Base-by-base conservation (phyloP, 2,113 vertebrate species). In the Pelvicachromis taeniatus region DNA sequence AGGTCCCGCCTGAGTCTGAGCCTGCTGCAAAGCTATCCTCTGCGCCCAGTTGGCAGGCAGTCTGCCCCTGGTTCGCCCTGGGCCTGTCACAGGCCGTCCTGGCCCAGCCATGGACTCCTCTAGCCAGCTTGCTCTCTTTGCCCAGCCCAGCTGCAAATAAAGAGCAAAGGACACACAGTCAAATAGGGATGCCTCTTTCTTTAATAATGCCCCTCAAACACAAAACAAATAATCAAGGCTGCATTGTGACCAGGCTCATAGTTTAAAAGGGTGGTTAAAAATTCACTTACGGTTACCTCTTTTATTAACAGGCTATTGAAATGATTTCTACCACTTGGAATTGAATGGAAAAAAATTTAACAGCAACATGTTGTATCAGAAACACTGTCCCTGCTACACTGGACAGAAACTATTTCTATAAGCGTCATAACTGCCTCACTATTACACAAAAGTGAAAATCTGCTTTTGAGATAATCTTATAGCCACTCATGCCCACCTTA, bases 41-140 rank as follows among this genome's bases (percentile, higher is more conserved):
- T 95, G 95, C 2, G 93, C 79, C 96, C 95, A 97, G 97, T 96
- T 95, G 95, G 96, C 95, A 86, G 97, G 95, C 31, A 96, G 96
- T 93, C 96, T 95, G 84, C 96, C 97, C 95, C 96, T 96, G 95
- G 96, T 97, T 87, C 97, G 94, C 87, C 96, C 97, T 75, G 96
- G 95, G 75, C 97, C 97, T 81, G 89, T 59, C 12, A 78, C 77
- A 0, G 96, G 96, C 93, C 97, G 95, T 88, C 96, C 97, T 84
- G 96, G 95, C 45, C 97, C 97, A 83, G 97, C 96, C 88, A 97
- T 95, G 84, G 96, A 96, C 81, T 97, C 97, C 90, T 98, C 97
- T 80, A 98, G 93, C 93, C 97, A 96, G 81, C 96, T 96, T 13
- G 94, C 90, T 85, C 91, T 93, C 80, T 96, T 96, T 21, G 92